phyloP scores from a whole-genome alignment of 2,888 invertebrate genomes.

The Maniola hyperantus region DNA sequence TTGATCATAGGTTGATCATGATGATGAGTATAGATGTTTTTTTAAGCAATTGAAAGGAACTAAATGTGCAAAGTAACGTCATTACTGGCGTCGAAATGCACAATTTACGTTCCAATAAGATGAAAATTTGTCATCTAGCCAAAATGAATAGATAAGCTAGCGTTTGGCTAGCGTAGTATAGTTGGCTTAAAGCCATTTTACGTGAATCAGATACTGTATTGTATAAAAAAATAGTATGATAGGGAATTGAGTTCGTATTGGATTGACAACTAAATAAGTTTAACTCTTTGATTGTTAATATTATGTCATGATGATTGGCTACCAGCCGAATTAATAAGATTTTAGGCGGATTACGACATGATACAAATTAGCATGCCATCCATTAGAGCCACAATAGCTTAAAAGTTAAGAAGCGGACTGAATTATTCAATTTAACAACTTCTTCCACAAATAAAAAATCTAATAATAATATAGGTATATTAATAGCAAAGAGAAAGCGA shows the following conservation, averaged over 20 bases:
- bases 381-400: too few species aligned
- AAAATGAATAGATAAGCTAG: conserved; percentile 61
- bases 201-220: conserved; percentile 20
- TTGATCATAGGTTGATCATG: too few species aligned
- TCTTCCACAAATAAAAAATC: too few species aligned
- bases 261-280: neutral
- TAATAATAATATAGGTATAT: too few species aligned
- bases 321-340: too few species aligned
- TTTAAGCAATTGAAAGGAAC: neutral
- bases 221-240: neutral
- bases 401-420: too few species aligned
- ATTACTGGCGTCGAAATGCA: conserved; percentile 37
- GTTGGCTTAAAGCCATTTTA: conserved; percentile 47
- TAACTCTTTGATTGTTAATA: too few species aligned
- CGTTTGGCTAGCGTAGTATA: conserved; percentile 24
- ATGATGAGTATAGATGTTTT: neutral
- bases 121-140: conserved; percentile 59
- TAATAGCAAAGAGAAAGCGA: neutral
- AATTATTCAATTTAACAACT: neutral
- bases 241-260: neutral
- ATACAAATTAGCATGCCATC: too few species aligned
- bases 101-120: conserved; percentile 50
- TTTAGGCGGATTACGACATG: too few species aligned
- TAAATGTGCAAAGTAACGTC: conserved; percentile 9
- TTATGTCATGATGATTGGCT: too few species aligned